Percentiles rank a stretch among this genome's conserved stretches.
Evolutionary conservation across 2,888 invertebrate species (phyloP).

Genomic region (Tipula vernalis): DNA sequence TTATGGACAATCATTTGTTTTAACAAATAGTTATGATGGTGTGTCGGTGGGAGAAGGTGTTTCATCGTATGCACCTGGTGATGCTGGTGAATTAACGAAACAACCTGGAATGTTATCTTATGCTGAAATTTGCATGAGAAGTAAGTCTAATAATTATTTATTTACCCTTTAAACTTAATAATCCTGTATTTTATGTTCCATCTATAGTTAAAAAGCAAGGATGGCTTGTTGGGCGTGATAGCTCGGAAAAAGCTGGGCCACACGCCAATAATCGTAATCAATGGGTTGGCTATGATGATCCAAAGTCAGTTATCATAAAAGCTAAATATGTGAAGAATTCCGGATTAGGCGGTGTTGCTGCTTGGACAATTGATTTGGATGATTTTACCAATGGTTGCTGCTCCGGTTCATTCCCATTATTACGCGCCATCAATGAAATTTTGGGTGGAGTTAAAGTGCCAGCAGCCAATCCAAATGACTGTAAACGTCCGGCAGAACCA

Average conservation of each 20-base stretch:
- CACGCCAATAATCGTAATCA: conserved; percentile 68
- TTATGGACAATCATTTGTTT: conserved; percentile 74
- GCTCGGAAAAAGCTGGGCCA: conserved; percentile 48
- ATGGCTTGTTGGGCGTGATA: conserved; percentile 52
- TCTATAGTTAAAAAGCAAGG: conserved; percentile 44
- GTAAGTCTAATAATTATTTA: background rate
- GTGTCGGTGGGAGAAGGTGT: conserved; percentile 43
- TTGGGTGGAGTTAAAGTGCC: conserved; percentile 47
- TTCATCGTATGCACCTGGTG: conserved; percentile 59
- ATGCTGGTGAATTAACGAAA: conserved; percentile 65
- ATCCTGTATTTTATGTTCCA: too few relatives aligned
- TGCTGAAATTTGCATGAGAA: conserved; percentile 67
- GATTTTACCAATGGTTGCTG: conserved; percentile 81
- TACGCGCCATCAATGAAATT: conserved; percentile 64
- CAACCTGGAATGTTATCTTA: conserved; percentile 82
- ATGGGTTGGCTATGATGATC: conserved; percentile 85
- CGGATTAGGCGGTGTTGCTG: conserved; percentile 68
- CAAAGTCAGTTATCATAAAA: conserved; percentile 60
- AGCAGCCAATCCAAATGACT: conserved; percentile 43
- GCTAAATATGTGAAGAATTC: conserved; percentile 59
- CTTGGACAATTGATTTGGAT: conserved; percentile 81
- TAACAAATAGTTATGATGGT: conserved; percentile 35
- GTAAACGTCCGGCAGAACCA: conserved; percentile 57
- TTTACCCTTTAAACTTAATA: too few relatives aligned
- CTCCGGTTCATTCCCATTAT: conserved; percentile 60